These are phyloP conservation scores for Myiopsitta monachus DNA, from an alignment of 2,113 vertebrate genomes.

Conservation along the genomic window DNA sequence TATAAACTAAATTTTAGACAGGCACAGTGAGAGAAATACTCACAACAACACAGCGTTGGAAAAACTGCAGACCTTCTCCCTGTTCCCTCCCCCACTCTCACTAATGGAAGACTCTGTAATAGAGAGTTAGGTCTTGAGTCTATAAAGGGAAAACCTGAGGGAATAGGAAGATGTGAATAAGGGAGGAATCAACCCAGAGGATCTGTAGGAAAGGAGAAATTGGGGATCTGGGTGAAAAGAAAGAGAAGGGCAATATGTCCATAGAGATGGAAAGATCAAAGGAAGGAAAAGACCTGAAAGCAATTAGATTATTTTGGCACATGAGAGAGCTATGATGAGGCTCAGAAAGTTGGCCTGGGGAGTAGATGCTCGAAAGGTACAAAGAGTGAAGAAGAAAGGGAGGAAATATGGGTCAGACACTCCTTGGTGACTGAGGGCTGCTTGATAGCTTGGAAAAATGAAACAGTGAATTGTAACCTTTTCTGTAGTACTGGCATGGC, in stretches of 20 bases:
- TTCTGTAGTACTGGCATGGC: background rate
- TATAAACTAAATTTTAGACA: slow-evolving; percentile 68
- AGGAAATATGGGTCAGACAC: slow-evolving; percentile 57
- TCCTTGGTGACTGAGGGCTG: slow-evolving; percentile 32
- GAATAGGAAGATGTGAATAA: slow-evolving; percentile 9
- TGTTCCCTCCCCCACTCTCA: background rate
- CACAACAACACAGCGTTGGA: slow-evolving; percentile 40
- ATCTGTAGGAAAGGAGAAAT: slow-evolving; percentile 24
- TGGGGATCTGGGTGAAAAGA: slow-evolving; percentile 37
- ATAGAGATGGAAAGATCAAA: slow-evolving; percentile 54
- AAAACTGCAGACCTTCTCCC: slow-evolving; percentile 12
- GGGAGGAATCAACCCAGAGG: slow-evolving; percentile 45
- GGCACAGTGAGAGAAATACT: slow-evolving; percentile 47
- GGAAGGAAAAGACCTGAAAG: slow-evolving; percentile 49
- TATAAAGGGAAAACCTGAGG: slow-evolving; percentile 39
- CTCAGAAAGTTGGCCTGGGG: slow-evolving; percentile 49
- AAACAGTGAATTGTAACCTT: background rate
- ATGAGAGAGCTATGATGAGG: slow-evolving; percentile 30
- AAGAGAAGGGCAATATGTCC: slow-evolving; percentile 45
- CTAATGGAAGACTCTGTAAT: background rate
- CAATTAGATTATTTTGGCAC: slow-evolving; percentile 41
- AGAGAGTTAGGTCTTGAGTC: background rate
- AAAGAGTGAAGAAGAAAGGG: slow-evolving; percentile 43
- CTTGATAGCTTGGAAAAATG: background rate
- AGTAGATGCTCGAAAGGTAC: slow-evolving; percentile 20